Evolutionary conservation across 2,888 invertebrate species (phyloP).

Genomic region (Branchinecta sandiegonensis): DNA sequence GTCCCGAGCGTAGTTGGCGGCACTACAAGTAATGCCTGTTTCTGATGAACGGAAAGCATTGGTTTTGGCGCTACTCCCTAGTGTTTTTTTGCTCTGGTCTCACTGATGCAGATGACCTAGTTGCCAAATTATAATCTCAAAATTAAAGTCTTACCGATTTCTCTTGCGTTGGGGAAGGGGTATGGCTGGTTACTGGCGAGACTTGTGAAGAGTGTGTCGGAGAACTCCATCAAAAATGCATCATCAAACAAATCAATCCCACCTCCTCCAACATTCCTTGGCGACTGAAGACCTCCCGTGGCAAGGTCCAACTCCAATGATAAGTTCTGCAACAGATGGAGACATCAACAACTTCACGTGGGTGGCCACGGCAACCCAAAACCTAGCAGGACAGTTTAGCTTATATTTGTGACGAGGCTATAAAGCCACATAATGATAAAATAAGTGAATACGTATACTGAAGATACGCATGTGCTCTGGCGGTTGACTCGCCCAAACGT

Average conservation of each 20-base stretch:
- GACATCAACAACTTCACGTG: slow-evolving; percentile 23
- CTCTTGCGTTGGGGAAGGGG: slow-evolving; percentile 89
- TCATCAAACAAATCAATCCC: slow-evolving; percentile 55
- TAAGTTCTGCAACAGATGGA: slow-evolving; percentile 24
- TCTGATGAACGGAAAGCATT: too few relatives aligned
- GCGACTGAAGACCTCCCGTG: slow-evolving; percentile 53
- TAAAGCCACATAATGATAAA: too few relatives aligned
- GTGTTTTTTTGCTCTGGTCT: too few relatives aligned
- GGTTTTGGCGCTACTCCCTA: too few relatives aligned
- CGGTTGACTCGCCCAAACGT: too few relatives aligned
- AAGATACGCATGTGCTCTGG: too few relatives aligned
- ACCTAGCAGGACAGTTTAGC: too few relatives aligned
- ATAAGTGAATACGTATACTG: too few relatives aligned
- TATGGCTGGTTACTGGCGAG: slow-evolving; percentile 72
- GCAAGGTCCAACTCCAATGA: slow-evolving; percentile 49
- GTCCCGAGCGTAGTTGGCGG: too few relatives aligned
- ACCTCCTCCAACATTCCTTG: slow-evolving; percentile 46
- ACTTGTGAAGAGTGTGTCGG: slow-evolving; percentile 77
- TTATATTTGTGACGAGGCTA: too few relatives aligned
- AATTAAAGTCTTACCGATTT: slow-evolving; percentile 56
- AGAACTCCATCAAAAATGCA: slow-evolving; percentile 62
- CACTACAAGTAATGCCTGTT: too few relatives aligned
- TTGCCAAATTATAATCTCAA: background rate
- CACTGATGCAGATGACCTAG: too few relatives aligned
- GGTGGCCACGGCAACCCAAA: background rate